A percentile compares a stretch with the other conserved stretches of the same genome.
Conservation (phyloP, 2,888 invertebrate genomes). For the Alloscopus bannaensis region DNA sequence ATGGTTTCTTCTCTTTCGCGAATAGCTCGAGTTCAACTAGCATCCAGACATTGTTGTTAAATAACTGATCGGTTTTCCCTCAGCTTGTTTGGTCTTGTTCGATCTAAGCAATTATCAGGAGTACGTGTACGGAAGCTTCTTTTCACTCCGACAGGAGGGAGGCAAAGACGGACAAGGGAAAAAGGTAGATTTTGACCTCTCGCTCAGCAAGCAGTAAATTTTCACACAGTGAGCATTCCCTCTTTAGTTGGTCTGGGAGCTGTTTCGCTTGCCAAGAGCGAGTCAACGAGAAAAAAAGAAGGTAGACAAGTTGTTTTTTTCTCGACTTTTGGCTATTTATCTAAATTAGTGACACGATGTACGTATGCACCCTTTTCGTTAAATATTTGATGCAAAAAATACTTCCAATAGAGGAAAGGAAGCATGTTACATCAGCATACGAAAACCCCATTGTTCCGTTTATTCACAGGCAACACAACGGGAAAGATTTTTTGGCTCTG, state of each 20-base stretch:
- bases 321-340: slow-evolving; percentile 43
- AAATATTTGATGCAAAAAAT: slow-evolving; percentile 40
- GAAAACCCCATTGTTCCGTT: too few relatives aligned
- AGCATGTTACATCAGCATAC: too few relatives aligned
- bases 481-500: slow-evolving; percentile 36
- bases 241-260: slow-evolving; percentile 1
- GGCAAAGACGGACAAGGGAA: not conserved
- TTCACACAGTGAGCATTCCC: not conserved
- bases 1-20: not conserved
- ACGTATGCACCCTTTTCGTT: slow-evolving; percentile 36
- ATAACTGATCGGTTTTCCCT: not conserved
- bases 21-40: too few relatives aligned
- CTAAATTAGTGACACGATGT: slow-evolving; percentile 58
- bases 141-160: not conserved
- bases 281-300: not conserved
- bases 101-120: slow-evolving; percentile 6
- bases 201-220: not conserved
- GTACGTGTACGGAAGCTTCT: not conserved
- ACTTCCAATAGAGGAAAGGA: not conserved
- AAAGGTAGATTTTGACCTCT: slow-evolving; percentile 1
- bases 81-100: not conserved
- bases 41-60: not conserved
- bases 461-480: too few relatives aligned
- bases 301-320: slow-evolving; percentile 21
- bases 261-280: not conserved